Evolutionary conservation across 2,888 invertebrate genomes (phyloP), one percentile per base, ranked within the genome.

Genomic region (Zelleria hepariella): DNA sequence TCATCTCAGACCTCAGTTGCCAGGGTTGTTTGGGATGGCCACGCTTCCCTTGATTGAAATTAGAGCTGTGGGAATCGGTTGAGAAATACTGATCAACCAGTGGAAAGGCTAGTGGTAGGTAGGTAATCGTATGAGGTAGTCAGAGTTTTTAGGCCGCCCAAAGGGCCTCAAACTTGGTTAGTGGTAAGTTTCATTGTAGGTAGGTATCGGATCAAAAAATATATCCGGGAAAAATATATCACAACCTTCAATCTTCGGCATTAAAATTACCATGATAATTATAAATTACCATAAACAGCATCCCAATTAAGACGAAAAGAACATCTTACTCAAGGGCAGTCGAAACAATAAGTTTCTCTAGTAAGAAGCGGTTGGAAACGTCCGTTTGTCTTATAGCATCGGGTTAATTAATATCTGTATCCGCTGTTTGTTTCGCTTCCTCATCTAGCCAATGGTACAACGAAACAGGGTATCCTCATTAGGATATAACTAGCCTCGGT

Each of bases 381-480:
- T 58, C 61, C 56, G 59, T 79, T 77, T 42, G 32, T 42, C 32
- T 42, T 15, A 42, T 15, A 42, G 15, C 32, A 80, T 81, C 77
- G 78, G 72, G 72, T 78, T 78, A 80, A 81, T 84, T 82, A 83
- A 81, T 84, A 81, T 79, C 69, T 64, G 74, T 78, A 74, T 87
- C 87, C 86, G 86, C 77, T 76, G 78, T 86, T 87, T 87, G 87
- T 87, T 76, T 75, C 66, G 75, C 80, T 87, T 87, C 87, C 87
- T 79, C 66, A 77, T 82, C 69, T 66, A 10, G 32, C 32, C 15
- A 1, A 1, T 42, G 32, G 32, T 15, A 42, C 5, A 42, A 4
- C 3, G 32, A 42, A 42, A 42, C 4, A 42, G 15, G 32, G 32
- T 42, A 15, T 42, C 32, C 15, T 42, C 32, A 15, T 42, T 15